phyloP scores from a whole-genome alignment of 2,797 vertebrate genomes.

The Enteromius viviparus region DNA sequence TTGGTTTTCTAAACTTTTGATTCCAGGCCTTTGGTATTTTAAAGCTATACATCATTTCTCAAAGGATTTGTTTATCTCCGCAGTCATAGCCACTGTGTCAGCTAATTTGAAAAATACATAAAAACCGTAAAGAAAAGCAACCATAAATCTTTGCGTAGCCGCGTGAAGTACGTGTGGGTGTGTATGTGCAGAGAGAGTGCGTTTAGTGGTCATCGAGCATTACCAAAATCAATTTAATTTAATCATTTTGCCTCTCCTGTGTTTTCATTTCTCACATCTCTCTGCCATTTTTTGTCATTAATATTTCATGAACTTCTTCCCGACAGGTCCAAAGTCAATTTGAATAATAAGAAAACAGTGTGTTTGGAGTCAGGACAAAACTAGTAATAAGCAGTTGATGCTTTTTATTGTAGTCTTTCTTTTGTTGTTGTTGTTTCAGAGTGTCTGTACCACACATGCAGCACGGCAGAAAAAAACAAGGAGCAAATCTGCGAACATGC shows the following conservation, averaged over 20 bases:
- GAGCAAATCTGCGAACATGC: constrained; percentile 18
- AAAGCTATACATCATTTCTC: constrained; percentile 31
- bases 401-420: not conserved
- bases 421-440: not conserved
- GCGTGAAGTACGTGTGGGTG: not conserved
- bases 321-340: constrained; percentile 38
- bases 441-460: not conserved
- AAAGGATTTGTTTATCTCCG: constrained; percentile 26
- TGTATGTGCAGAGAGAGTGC: constrained; percentile 7
- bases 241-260: constrained; percentile 47
- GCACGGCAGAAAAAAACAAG: constrained; percentile 8
- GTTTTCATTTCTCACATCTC: constrained; percentile 41
- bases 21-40: constrained; percentile 12
- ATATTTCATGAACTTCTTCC: constrained; percentile 52
- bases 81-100: constrained; percentile 39
- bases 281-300: constrained; percentile 41
- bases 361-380: constrained; percentile 27
- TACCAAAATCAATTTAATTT: constrained; percentile 59
- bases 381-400: constrained; percentile 19
- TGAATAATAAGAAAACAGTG: constrained; percentile 31
- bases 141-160: constrained; percentile 48
- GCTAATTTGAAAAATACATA: constrained; percentile 29
- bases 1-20: constrained; percentile 14
- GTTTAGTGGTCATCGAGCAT: constrained; percentile 43
- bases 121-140: constrained; percentile 31